These are phyloP conservation scores for Menidia beryllina DNA, from an alignment of 2,113 vertebrate genomes.

Conservation along the genomic window DNA sequence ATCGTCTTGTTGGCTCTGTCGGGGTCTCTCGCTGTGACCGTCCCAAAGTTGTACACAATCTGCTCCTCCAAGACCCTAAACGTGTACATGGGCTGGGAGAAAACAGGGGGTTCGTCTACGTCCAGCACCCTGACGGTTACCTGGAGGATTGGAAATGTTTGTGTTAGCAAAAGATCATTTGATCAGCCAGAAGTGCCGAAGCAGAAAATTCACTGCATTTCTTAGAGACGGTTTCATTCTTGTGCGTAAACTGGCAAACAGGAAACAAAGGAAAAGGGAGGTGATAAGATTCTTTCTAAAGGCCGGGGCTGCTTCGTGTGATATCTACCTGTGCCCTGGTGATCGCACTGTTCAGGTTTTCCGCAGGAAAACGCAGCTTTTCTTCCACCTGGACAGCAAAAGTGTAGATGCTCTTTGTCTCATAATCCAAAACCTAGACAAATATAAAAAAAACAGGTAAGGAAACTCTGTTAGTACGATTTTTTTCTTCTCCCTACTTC, in stretches of 20 bases:
- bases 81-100: constrained; percentile 80
- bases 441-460: constrained; percentile 7
- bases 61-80: constrained; percentile 86
- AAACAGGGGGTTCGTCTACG: constrained; percentile 91
- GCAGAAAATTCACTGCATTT: not conserved
- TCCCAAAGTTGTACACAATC: constrained; percentile 75
- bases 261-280: not conserved
- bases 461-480: not conserved
- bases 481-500: no score
- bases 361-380: constrained; percentile 50
- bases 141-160: not conserved
- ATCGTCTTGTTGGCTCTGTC: constrained; percentile 82
- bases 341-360: constrained; percentile 23
- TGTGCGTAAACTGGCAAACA: not conserved
- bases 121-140: constrained; percentile 85
- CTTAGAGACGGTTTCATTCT: not conserved
- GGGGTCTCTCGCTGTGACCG: constrained; percentile 84
- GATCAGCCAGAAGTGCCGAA: no score
- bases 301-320: not conserved
- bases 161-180: not conserved
- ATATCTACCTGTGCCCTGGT: constrained; percentile 65
- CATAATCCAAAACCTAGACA: constrained; percentile 89
- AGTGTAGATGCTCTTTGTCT: constrained; percentile 69
- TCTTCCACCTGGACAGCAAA: constrained; percentile 70
- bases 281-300: not conserved